phyloP scores from a whole-genome alignment of 2,797 vertebrate species.

The Jordanella pulchra region DNA sequence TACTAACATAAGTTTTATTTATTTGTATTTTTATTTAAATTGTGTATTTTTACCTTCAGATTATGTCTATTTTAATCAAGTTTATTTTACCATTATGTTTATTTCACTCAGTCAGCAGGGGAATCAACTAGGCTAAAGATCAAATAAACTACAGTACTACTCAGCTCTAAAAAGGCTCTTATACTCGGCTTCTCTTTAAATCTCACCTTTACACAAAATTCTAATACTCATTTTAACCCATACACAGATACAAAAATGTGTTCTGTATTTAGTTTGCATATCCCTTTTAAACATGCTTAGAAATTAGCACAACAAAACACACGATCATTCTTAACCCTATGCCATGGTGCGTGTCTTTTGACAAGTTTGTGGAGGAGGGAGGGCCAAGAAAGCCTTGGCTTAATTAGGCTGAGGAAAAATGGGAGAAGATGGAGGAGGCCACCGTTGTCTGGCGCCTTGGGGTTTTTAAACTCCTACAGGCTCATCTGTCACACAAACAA shows the following conservation, averaged over 20 bases:
- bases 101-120: conserved; percentile 35
- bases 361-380: conserved; percentile 28
- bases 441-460: conserved; percentile 70
- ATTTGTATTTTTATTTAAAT: background rate
- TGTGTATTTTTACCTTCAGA: conserved; percentile 16
- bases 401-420: conserved; percentile 68
- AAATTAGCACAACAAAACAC: conserved; percentile 4
- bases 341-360: conserved; percentile 42
- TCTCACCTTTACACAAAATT: conserved; percentile 2
- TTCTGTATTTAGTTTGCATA: background rate
- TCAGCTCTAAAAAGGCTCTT: conserved; percentile 38
- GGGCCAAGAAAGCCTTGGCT: conserved; percentile 34
- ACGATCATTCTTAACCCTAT: conserved; percentile 2
- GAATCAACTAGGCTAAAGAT: conserved; percentile 27
- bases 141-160: conserved; percentile 55
- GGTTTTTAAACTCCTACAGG: conserved; percentile 51
- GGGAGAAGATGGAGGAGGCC: conserved; percentile 66
- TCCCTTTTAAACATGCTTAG: conserved; percentile 14
- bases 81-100: conserved; percentile 1
- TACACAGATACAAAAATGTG: conserved; percentile 30
- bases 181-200: conserved; percentile 26
- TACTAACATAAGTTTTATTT: background rate
- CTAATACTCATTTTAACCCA: conserved; percentile 21
- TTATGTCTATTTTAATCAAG: conserved; percentile 29
- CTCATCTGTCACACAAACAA: conserved; percentile 49